Evolutionary conservation across 2,113 vertebrate genomes (phyloP), one percentile per base, ranked within the genome.

Genomic region (Salvator merianae): DNA sequence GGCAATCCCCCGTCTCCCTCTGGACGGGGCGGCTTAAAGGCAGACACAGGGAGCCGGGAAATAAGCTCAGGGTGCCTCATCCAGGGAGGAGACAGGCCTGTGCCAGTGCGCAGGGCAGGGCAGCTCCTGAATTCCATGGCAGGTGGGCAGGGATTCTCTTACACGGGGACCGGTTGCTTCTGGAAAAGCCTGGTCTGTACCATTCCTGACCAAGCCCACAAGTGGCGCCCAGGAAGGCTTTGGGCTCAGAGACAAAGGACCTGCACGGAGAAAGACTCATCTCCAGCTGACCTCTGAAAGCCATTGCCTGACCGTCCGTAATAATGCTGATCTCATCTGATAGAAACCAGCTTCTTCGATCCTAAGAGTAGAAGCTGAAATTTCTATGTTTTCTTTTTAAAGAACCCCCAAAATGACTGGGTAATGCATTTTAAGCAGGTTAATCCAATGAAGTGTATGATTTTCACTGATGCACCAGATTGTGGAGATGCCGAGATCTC

Each of bases 1-100:
- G 43, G 43, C 43, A 47, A 47, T 32, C 2, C n/a, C 62, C 24
- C n/a, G 10, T 32, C 2, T n/a, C 62, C 24, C n/a, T 78, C 36
- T 0, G 0, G 34, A 68, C 43, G 63, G 79, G 50, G 6, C 13
- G 74, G 2, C 38, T 4, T 55, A 0, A 59, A 34, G 0, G 7
- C 4, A 22, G 24, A 38, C 62, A 47, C 78, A 76, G 4, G 24
- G 24, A 70, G 32, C 1, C 2, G 81, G n/a, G 77, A 47, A 34
- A 4, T 68, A 70, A 73, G 69, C 66, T 63, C 26, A 0, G 6
- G 43, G 43, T 7, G 10, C 43, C 43, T 47, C 43, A 47, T 47
- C 43, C 43, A 47, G 43, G 10, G 43, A 47, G 43, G 43, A 47
- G 43, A 47, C n/a, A n/a, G n/a, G n/a, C 43, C 10, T 47, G 43